phyloP scores from a whole-genome alignment of 2,888 invertebrate species.

The Callosobruchus maculatus region DNA sequence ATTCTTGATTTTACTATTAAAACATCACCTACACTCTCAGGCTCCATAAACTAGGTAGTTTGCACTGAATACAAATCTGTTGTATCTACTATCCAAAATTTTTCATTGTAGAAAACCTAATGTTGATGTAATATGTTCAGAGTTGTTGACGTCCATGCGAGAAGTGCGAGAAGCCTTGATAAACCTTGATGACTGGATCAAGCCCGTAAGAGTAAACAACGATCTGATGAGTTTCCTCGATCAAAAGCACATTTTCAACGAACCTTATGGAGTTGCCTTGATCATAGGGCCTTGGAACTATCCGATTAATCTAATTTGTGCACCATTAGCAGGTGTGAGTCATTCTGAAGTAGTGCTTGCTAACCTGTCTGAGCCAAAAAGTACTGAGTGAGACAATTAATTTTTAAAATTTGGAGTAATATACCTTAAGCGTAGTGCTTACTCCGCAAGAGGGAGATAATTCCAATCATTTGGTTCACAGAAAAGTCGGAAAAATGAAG shows the following conservation, averaged over 20 bases:
- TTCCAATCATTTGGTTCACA: no score
- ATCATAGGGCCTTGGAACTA: slow-evolving; percentile 97
- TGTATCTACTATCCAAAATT: neutral
- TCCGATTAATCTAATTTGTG: slow-evolving; percentile 77
- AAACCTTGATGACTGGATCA: neutral
- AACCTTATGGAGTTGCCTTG: slow-evolving; percentile 90
- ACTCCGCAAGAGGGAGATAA: no score
- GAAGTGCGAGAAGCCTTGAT: neutral
- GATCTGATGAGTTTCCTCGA: slow-evolving; percentile 67
- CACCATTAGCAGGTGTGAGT: slow-evolving; percentile 67
- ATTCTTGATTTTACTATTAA: no score
- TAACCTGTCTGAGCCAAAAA: no score
- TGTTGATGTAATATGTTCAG: neutral
- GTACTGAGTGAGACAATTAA: no score
- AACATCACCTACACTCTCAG: no score
- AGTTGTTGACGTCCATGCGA: neutral
- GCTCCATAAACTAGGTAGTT: no score
- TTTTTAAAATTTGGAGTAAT: no score
- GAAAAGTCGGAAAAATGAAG: no score
- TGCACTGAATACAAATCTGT: no score
- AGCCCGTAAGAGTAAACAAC: neutral
- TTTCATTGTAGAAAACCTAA: neutral
- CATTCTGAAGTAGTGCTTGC: no score
- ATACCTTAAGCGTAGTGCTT: no score
- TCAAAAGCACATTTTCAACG: slow-evolving; percentile 70